Conservation (phyloP, 1,140 invertebrate species). For the Metopolophium dirhodum region DNA sequence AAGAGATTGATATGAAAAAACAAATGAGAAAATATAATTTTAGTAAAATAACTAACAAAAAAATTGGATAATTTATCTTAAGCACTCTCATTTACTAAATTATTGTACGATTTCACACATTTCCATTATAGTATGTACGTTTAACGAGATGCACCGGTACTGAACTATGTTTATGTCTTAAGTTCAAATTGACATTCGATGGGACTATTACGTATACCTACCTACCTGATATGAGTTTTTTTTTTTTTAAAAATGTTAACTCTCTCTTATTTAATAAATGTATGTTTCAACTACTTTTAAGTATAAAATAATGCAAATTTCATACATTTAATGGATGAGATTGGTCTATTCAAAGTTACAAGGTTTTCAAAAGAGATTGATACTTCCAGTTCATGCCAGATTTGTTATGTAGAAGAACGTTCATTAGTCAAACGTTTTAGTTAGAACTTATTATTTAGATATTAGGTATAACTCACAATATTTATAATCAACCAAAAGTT, state of each 20-base stretch:
- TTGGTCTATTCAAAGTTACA: background rate
- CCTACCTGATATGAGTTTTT: too few species aligned
- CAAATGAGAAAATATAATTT: background rate
- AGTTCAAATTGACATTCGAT: too few species aligned
- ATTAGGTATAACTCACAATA: too few species aligned
- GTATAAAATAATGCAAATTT: too few species aligned
- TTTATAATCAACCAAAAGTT: too few species aligned
- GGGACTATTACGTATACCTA: too few species aligned
- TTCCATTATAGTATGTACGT: background rate
- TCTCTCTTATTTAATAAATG: too few species aligned
- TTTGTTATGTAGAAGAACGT: background rate
- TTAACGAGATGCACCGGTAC: background rate
- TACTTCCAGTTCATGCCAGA: background rate
- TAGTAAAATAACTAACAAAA: background rate
- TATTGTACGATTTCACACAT: background rate
- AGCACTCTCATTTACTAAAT: background rate
- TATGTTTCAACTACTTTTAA: too few species aligned
- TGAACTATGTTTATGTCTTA: too few species aligned
- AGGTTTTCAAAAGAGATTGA: background rate
- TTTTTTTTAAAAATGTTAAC: too few species aligned
- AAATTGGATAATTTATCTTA: background rate
- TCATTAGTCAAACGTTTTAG: too few species aligned
- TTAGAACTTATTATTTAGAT: too few species aligned
- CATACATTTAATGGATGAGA: background rate
- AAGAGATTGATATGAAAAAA: background rate